phyloP scores from a whole-genome alignment of 1,140 invertebrate genomes.

The Drosophila biarmipes region DNA sequence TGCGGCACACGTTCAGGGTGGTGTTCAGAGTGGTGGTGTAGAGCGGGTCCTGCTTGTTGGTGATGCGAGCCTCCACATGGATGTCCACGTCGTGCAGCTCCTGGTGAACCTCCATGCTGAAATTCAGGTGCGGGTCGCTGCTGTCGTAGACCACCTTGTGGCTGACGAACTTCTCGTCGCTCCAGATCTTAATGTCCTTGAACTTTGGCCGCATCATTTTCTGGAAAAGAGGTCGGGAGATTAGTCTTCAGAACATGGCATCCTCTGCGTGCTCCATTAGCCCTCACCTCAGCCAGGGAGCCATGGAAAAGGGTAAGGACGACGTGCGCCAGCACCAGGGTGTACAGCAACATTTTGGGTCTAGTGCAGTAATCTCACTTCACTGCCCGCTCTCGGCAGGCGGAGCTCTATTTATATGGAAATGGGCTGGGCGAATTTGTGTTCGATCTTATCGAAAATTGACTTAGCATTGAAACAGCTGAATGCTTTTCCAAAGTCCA shows the following conservation, averaged over 20 bases:
- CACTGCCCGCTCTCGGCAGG: slow-evolving; percentile 13
- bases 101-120: slow-evolving; percentile 71
- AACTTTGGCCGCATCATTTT: slow-evolving; percentile 81
- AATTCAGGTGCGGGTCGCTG: slow-evolving; percentile 75
- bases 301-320: slow-evolving; percentile 48
- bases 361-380: slow-evolving; percentile 9
- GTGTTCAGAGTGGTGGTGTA: slow-evolving; percentile 63
- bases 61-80: slow-evolving; percentile 57
- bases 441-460: slow-evolving; percentile 48
- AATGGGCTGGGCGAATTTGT: slow-evolving; percentile 26
- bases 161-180: slow-evolving; percentile 68
- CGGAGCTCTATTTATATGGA: slow-evolving; percentile 50
- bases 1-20: slow-evolving; percentile 71
- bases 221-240: slow-evolving; percentile 23
- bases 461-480: slow-evolving; percentile 27
- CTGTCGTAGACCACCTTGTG: slow-evolving; percentile 69
- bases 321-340: slow-evolving; percentile 33
- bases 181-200: slow-evolving; percentile 73
- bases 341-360: slow-evolving; percentile 52
- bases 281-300: slow-evolving; percentile 55
- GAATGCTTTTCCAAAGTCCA: slow-evolving; percentile 50
- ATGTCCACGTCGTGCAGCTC: slow-evolving; percentile 66
- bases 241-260: background rate
- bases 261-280: background rate
- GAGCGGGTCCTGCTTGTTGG: slow-evolving; percentile 63